A percentile compares a stretch with the other conserved stretches of the same genome.
Conservation (phyloP, 2,113 vertebrate genomes). For the Podarcis cretensis region DNA sequence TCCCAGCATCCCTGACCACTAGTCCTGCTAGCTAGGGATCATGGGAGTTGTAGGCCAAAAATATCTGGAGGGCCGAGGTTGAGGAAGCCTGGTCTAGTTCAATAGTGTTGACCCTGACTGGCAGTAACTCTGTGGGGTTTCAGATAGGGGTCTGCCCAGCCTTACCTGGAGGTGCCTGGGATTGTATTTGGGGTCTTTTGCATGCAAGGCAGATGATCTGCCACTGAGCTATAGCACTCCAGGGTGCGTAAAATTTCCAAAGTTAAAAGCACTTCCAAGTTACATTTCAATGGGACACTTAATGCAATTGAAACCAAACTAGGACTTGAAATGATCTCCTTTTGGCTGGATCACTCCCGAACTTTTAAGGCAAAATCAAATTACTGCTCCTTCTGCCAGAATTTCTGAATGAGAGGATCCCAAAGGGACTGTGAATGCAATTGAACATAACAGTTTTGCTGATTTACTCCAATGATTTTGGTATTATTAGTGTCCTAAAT, state of each 20-base stretch:
- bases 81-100: too few species aligned
- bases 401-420: neutral
- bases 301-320: neutral
- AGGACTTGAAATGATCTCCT: too few species aligned
- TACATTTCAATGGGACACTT: neutral
- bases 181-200: too few species aligned
- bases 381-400: fast-evolving
- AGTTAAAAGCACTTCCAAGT: neutral
- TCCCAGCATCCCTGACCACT: too few species aligned
- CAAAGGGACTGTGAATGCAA: neutral
- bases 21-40: too few species aligned
- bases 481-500: neutral
- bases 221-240: neutral
- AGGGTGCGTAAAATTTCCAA: neutral
- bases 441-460: neutral
- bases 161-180: too few species aligned
- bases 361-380: conserved; percentile 32
- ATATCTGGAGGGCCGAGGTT: too few species aligned
- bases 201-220: too few species aligned
- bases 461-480: neutral
- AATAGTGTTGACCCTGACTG: too few species aligned
- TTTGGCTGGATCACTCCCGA: neutral
- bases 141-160: too few species aligned
- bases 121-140: too few species aligned
- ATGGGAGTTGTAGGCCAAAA: too few species aligned